Evolutionary conservation across 2,888 invertebrate species (phyloP).

Genomic region (Atherix ibis): DNA sequence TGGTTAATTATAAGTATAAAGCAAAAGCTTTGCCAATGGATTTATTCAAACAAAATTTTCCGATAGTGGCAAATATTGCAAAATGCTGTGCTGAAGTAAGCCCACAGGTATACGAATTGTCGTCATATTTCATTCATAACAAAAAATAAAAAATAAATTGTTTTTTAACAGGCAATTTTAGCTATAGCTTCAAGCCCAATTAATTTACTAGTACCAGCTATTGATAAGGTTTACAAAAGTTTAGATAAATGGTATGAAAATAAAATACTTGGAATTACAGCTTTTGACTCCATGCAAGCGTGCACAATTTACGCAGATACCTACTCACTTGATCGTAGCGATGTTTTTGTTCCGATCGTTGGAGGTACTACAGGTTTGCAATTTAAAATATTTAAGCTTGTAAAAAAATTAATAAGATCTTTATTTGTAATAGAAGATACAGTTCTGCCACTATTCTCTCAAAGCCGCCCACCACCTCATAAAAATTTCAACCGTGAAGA

Average conservation of each 20-base stretch:
- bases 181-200: conserved; percentile 13
- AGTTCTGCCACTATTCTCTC: conserved; percentile 13
- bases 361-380: conserved; percentile 15
- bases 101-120: too few species aligned
- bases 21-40: too few species aligned
- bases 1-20: too few species aligned
- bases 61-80: too few species aligned
- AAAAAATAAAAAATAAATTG: too few species aligned
- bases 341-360: conserved; percentile 13
- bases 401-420: neutral
- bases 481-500: conserved; percentile 4
- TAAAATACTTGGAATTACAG: conserved; percentile 14
- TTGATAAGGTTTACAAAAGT: conserved; percentile 11
- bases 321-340: conserved; percentile 10
- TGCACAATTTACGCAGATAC: conserved; percentile 10
- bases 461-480: conserved; percentile 10
- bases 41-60: too few species aligned
- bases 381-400: too few species aligned
- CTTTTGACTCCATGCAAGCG: conserved; percentile 12
- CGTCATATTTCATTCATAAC: too few species aligned
- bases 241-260: conserved; percentile 10
- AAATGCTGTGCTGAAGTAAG: too few species aligned
- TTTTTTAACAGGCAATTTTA: conserved; percentile 12
- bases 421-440: conserved; percentile 10
- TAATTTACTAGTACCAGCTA: conserved; percentile 12